These are phyloP conservation scores for Litoditis marina DNA, from an alignment of 2,888 invertebrate species.

Conservation along the genomic window DNA sequence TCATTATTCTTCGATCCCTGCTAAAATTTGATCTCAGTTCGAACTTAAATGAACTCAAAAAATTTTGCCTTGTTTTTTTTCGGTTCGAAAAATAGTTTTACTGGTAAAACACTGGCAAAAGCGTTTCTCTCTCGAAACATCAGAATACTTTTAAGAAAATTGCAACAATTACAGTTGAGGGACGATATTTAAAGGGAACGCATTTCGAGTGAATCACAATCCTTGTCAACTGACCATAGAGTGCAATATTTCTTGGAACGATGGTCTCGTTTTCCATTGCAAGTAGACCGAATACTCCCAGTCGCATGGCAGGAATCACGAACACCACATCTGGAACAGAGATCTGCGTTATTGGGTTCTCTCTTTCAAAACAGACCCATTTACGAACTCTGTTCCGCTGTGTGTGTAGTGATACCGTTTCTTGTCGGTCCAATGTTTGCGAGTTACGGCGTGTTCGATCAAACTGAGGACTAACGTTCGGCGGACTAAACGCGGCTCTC, in stretches of 20 bases:
- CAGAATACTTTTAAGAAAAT: not conserved
- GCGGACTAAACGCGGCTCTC: no score
- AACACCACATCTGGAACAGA: conserved; percentile 33
- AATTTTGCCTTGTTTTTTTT: no score
- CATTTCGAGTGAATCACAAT: not conserved
- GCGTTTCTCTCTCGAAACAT: no score
- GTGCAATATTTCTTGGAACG: conserved; percentile 34
- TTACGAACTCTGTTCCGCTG: no score
- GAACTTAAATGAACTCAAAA: not conserved
- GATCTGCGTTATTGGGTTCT: not conserved
- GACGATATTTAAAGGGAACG: not conserved
- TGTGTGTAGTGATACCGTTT: no score
- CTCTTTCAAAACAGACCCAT: not conserved
- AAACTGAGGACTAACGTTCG: not conserved
- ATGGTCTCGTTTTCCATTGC: conserved; percentile 28
- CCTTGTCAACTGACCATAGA: conserved; percentile 27
- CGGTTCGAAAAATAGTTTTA: no score
- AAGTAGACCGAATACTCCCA: conserved; percentile 45
- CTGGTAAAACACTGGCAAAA: no score
- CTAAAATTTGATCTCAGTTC: not conserved
- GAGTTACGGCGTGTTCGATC: no score
- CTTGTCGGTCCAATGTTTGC: no score
- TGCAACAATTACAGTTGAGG: not conserved
- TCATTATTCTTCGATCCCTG: not conserved
- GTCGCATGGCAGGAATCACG: conserved; percentile 40